phyloP scores from a whole-genome alignment of 2,888 invertebrate species.

The Caenorhabditis afra region DNA sequence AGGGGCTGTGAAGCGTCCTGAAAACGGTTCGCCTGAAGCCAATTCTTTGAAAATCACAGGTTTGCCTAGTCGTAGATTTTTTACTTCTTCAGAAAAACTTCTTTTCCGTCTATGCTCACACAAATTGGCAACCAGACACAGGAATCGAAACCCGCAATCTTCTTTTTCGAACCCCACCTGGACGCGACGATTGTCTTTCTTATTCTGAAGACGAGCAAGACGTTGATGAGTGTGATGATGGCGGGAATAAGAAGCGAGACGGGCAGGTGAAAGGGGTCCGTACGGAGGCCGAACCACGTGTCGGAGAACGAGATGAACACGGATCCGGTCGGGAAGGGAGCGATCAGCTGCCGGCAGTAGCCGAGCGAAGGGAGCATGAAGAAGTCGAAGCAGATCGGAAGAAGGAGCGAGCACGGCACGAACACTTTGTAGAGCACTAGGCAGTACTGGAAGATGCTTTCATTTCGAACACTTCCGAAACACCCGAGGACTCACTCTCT shows the following conservation, averaged over 20 bases:
- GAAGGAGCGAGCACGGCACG: neutral
- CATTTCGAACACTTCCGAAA: too few species aligned
- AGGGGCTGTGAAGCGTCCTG: neutral
- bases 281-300: constrained; percentile 3
- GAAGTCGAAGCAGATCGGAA: neutral
- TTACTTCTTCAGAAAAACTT: too few species aligned
- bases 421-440: neutral
- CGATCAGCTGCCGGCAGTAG: neutral
- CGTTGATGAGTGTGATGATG: neutral
- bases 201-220: neutral
- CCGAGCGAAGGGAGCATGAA: constrained; percentile 15
- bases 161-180: neutral
- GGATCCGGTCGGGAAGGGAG: constrained; percentile 1
- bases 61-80: too few species aligned
- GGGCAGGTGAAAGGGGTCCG: constrained; percentile 5
- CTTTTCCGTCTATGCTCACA: neutral
- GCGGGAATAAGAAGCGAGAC: neutral
- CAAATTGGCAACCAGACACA: too few species aligned
- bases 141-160: too few species aligned
- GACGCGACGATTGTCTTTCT: neutral
- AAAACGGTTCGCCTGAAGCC: too few species aligned
- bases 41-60: neutral
- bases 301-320: constrained; percentile 13
- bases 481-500: neutral
- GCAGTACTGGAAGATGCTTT: neutral